Conservation (phyloP, 2,797 vertebrate genomes). For the Atherinosoma microstoma region DNA sequence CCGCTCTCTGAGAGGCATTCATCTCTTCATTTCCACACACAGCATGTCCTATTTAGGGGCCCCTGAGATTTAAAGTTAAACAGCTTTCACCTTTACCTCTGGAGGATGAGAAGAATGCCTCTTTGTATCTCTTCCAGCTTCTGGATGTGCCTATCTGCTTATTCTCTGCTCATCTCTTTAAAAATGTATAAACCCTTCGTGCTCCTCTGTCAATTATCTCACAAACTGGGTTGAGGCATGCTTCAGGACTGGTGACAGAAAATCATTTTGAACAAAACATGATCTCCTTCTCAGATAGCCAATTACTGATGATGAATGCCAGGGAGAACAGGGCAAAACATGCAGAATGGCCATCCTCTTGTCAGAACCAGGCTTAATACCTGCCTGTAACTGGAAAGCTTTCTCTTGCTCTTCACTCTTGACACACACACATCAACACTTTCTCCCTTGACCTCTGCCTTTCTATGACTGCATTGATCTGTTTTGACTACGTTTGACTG, state of each 20-base stretch:
- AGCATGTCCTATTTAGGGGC: constrained; percentile 63
- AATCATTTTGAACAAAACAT: constrained; percentile 64
- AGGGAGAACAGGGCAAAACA: constrained; percentile 48
- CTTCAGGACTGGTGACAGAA: constrained; percentile 54
- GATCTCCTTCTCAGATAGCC: constrained; percentile 58
- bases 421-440: constrained; percentile 9
- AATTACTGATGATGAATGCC: constrained; percentile 70
- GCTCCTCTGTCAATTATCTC: constrained; percentile 52
- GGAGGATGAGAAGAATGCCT: constrained; percentile 32
- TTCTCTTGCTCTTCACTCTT: constrained; percentile 19
- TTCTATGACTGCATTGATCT: constrained; percentile 61
- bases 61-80: constrained; percentile 59
- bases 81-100: constrained; percentile 67
- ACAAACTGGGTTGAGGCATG: constrained; percentile 36
- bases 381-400: constrained; percentile 39
- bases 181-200: constrained; percentile 55
- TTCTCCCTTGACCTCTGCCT: constrained; percentile 39
- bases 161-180: constrained; percentile 37
- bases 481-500: constrained; percentile 61
- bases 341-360: constrained; percentile 54
- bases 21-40: constrained; percentile 50
- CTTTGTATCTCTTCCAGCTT: constrained; percentile 22
- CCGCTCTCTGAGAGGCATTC: constrained; percentile 46
- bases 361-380: constrained; percentile 32
- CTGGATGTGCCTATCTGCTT: constrained; percentile 13